These are phyloP conservation scores for Oxyscelio sp. DNA, from an alignment of 2,888 invertebrate species.

Conservation along the genomic window DNA sequence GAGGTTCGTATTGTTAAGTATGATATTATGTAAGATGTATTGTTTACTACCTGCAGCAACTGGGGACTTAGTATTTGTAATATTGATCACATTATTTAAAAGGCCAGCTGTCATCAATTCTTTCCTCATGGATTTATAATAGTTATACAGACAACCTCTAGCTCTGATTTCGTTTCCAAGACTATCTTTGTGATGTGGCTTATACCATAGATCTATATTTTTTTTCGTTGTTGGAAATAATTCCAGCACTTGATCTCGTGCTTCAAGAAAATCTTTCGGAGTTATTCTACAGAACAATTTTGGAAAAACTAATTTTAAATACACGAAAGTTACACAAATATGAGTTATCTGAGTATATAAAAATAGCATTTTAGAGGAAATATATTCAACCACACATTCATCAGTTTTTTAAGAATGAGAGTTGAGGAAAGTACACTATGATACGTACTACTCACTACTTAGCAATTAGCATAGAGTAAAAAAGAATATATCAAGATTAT, in stretches of 20 bases:
- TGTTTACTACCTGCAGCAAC: constrained; percentile 11
- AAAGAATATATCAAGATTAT: too few species aligned
- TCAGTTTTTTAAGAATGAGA: too few species aligned
- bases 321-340: too few species aligned
- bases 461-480: too few species aligned
- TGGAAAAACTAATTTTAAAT: too few species aligned
- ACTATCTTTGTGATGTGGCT: constrained; percentile 1
- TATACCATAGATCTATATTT: neutral
- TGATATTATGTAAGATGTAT: too few species aligned
- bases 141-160: constrained; percentile 15
- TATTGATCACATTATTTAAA: neutral
- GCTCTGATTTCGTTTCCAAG: constrained; percentile 2
- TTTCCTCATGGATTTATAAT: constrained; percentile 4
- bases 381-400: too few species aligned
- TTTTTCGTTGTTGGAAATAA: constrained; percentile 3
- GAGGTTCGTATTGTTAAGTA: too few species aligned
- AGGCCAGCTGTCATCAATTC: constrained; percentile 8
- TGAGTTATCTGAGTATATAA: too few species aligned
- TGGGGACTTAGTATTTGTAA: neutral
- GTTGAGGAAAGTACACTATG: too few species aligned
- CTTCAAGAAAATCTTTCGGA: neutral
- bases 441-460: too few species aligned
- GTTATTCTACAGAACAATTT: neutral
- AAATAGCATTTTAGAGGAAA: too few species aligned
- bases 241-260: constrained; percentile 10